phyloP scores from a whole-genome alignment of 2,888 invertebrate genomes.

The Eurytoma californica region DNA sequence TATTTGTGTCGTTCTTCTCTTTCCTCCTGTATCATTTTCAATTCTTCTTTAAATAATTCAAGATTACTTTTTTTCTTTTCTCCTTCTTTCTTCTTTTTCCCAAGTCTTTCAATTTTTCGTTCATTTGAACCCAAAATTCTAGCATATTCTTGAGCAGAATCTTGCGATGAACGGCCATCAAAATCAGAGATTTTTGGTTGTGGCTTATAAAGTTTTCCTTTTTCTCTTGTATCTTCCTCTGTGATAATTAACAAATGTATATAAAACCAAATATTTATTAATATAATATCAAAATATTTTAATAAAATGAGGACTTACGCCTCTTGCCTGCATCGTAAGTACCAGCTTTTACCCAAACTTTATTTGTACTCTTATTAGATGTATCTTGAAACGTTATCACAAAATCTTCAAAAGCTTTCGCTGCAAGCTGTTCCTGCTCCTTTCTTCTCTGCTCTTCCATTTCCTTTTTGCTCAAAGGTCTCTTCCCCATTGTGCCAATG shows the following conservation, averaged over 20 bases:
- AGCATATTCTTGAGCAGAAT: conserved; percentile 83
- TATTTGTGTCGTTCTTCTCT: conserved; percentile 96
- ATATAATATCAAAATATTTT: conserved; percentile 6
- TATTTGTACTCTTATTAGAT: conserved; percentile 84
- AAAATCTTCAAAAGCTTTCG: conserved; percentile 97
- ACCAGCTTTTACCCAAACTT: conserved; percentile 98
- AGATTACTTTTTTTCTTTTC: conserved; percentile 97
- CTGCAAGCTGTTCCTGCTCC: conserved; percentile 93
- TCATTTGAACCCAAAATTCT: conserved; percentile 79
- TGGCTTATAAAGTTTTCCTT: conserved; percentile 95
- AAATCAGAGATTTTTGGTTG: conserved; percentile 84
- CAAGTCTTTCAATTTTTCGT: conserved; percentile 80
- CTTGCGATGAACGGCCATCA: conserved; percentile 77
- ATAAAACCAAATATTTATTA: not conserved
- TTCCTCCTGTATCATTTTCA: conserved; percentile 98
- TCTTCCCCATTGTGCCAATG: conserved; percentile 84
- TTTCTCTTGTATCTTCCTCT: conserved; percentile 93
- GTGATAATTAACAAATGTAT: conserved; percentile 45
- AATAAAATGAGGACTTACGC: conserved; percentile 78
- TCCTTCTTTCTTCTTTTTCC: conserved; percentile 83
- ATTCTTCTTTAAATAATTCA: conserved; percentile 98
- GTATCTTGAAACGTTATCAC: conserved; percentile 97
- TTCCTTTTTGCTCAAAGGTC: conserved; percentile 87
- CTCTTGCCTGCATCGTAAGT: conserved; percentile 96
- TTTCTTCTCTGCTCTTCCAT: conserved; percentile 90